A percentile compares a stretch with the other conserved stretches of the same genome.
Evolutionary conservation across 2,113 vertebrate species (phyloP).

Genomic region (Anoplopoma fimbria): DNA sequence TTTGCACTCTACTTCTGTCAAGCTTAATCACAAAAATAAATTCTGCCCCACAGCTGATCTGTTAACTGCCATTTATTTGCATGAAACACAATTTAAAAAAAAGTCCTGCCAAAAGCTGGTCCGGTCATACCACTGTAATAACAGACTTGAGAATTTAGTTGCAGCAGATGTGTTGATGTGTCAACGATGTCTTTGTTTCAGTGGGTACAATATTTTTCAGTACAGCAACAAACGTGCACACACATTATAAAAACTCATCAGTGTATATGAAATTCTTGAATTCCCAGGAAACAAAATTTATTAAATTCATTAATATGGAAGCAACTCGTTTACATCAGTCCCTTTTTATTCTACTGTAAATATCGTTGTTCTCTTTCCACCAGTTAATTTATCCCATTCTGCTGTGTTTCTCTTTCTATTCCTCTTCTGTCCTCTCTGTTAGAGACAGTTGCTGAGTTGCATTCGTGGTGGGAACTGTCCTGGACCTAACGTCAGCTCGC

Average conservation of each 20-base stretch:
- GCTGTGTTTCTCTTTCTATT: not conserved
- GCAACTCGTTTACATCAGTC: not conserved
- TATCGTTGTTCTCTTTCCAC: not conserved
- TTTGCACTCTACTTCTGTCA: not conserved
- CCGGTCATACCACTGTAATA: not conserved
- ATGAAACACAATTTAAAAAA: not conserved
- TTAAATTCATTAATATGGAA: not conserved
- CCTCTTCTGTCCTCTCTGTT: not conserved
- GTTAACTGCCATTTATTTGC: not conserved
- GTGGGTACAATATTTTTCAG: not conserved
- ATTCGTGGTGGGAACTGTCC: constrained; percentile 83
- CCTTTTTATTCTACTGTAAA: not conserved
- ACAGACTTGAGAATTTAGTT: not conserved
- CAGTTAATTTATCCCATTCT: not conserved
- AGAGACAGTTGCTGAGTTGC: constrained; percentile 90
- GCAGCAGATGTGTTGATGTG: not conserved
- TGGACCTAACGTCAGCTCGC: constrained; percentile 86
- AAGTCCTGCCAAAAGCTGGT: not conserved
- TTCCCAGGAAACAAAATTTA: too few relatives aligned
- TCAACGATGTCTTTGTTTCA: not conserved
- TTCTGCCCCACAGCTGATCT: not conserved
- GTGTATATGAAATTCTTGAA: too few relatives aligned
- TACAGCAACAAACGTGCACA: not conserved
- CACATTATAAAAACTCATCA: not conserved
- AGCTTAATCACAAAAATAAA: not conserved